Evolutionary conservation across 2,888 invertebrate species (phyloP).

Genomic region (Pterostichus madidus): DNA sequence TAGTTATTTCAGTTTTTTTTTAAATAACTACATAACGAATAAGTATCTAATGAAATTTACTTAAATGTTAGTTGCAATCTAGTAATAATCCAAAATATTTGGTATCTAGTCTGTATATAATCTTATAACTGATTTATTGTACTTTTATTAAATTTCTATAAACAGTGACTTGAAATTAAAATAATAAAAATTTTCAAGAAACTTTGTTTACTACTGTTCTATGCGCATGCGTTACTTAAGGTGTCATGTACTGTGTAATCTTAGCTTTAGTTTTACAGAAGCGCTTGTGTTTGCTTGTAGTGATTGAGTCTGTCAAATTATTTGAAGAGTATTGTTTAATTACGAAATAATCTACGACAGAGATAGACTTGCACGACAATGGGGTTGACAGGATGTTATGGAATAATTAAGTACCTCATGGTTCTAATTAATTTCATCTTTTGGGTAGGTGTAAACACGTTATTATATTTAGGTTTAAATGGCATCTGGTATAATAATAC

Average conservation of each 20-base stretch:
- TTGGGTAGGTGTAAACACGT: slow-evolving; percentile 81
- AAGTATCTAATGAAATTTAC: too few species aligned
- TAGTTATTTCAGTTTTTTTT: too few species aligned
- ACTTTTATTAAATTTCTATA: too few species aligned
- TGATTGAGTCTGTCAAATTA: slow-evolving; percentile 59
- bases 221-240: slow-evolving; percentile 14
- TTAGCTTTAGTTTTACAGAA: slow-evolving; percentile 27
- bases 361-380: slow-evolving; percentile 75
- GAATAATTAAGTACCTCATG: slow-evolving; percentile 85
- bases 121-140: too few species aligned
- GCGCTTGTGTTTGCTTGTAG: slow-evolving; percentile 49
- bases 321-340: slow-evolving; percentile 25
- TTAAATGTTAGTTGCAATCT: too few species aligned
- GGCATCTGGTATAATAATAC: slow-evolving; percentile 53
- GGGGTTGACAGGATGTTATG: slow-evolving; percentile 86
- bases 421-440: slow-evolving; percentile 86
- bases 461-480: slow-evolving; percentile 47
- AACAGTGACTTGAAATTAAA: too few species aligned
- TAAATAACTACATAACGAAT: too few species aligned
- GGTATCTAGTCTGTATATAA: too few species aligned
- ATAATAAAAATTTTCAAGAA: too few species aligned
- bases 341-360: slow-evolving; percentile 46
- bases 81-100: too few species aligned
- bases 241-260: slow-evolving; percentile 24
- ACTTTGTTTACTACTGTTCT: not conserved